phyloP scores from a whole-genome alignment of 2,888 invertebrate genomes.

The Meiosimyza platycephala region DNA sequence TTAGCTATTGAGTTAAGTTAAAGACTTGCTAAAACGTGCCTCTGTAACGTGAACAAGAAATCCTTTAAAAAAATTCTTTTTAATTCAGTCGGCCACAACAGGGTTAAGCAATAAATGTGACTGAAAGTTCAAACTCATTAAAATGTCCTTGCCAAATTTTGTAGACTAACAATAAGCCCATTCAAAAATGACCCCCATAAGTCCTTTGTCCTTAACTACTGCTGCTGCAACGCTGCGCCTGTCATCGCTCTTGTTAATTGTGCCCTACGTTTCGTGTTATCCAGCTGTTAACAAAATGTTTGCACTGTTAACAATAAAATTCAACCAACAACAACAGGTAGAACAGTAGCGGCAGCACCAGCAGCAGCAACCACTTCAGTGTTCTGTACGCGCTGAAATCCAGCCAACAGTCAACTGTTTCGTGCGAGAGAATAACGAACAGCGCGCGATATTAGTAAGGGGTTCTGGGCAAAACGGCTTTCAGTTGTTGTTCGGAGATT shows the following conservation, averaged over 20 bases:
- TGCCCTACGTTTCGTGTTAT: not conserved
- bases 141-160: too few relatives aligned
- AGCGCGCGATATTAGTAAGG: constrained; percentile 23
- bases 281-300: constrained; percentile 20
- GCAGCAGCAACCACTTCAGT: constrained; percentile 1
- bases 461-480: constrained; percentile 30
- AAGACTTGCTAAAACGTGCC: too few relatives aligned
- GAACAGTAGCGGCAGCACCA: constrained; percentile 1
- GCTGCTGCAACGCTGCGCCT: not conserved
- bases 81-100: too few relatives aligned
- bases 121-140: too few relatives aligned
- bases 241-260: constrained; percentile 3
- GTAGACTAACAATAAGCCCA: too few relatives aligned
- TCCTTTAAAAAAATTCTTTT: too few relatives aligned
- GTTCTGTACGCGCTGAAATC: not conserved
- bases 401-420: constrained; percentile 3
- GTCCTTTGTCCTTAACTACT: not conserved
- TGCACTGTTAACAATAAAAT: constrained; percentile 23
- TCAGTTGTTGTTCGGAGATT: constrained; percentile 36
- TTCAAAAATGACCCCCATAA: too few relatives aligned
- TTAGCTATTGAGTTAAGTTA: too few relatives aligned
- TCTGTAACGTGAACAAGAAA: too few relatives aligned
- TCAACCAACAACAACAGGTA: not conserved
- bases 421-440: constrained; percentile 14
- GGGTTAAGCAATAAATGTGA: too few relatives aligned